Conservation (phyloP, 2,797 vertebrate genomes). For the Syngnathus rostellatus region DNA sequence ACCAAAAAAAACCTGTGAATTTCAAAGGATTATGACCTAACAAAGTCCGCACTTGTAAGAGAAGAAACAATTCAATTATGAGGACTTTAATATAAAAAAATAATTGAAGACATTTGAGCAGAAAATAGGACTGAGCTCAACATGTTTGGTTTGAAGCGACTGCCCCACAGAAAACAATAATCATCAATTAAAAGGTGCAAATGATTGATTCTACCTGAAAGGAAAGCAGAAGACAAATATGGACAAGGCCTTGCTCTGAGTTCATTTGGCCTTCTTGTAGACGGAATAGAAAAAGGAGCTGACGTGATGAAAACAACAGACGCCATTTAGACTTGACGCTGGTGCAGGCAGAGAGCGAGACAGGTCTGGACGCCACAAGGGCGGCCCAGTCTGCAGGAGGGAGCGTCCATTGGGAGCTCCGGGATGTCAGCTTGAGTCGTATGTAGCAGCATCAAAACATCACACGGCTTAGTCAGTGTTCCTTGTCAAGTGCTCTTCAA, state of each 20-base stretch:
- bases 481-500: background rate
- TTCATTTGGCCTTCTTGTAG: slow-evolving; percentile 11
- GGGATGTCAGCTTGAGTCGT: slow-evolving; percentile 1
- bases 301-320: slow-evolving; percentile 20
- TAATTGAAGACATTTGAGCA: background rate
- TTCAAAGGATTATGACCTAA: too few relatives aligned
- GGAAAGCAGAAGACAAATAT: slow-evolving; percentile 22
- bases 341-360: slow-evolving; percentile 19
- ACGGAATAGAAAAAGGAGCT: slow-evolving; percentile 16
- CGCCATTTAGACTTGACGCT: slow-evolving; percentile 33
- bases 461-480: background rate
- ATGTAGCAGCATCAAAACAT: slow-evolving; percentile 4
- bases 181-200: background rate
- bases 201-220: slow-evolving; percentile 9
- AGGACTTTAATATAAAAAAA: background rate
- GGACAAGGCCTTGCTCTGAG: background rate
- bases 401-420: background rate
- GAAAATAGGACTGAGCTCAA: background rate
- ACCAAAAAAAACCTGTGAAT: too few relatives aligned
- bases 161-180: background rate
- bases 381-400: background rate
- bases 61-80: background rate
- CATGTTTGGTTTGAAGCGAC: slow-evolving; percentile 1
- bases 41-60: background rate
- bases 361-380: background rate